phyloP scores from a whole-genome alignment of 2,888 invertebrate species.

The Daptonema setosum region DNA sequence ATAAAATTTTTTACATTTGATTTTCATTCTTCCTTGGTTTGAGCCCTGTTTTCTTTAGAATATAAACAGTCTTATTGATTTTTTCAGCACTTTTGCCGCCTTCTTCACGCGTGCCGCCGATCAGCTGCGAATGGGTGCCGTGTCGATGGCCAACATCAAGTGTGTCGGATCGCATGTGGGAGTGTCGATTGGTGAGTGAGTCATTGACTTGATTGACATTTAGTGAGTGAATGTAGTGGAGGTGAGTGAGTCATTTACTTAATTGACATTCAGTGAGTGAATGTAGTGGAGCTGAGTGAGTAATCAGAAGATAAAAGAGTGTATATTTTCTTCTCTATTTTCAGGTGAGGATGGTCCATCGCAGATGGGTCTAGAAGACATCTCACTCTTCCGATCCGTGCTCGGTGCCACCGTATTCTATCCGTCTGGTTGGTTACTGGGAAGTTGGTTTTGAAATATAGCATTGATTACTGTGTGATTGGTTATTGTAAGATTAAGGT shows the following conservation, averaged over 20 bases:
- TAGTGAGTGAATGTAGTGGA: no score
- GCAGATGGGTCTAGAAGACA: conserved; percentile 97
- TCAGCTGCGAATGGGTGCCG: conserved; percentile 97
- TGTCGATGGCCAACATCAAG: conserved; percentile 89
- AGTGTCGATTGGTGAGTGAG: conserved; percentile 69
- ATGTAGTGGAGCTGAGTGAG: no score
- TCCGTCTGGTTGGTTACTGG: conserved; percentile 62
- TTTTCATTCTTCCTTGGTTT: no score
- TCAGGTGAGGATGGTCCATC: conserved; percentile 75
- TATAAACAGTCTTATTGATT: no score
- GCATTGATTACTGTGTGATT: no score
- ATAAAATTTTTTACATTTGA: no score
- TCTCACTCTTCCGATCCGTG: conserved; percentile 64
- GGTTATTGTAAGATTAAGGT: no score
- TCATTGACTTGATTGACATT: no score
- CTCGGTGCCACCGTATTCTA: conserved; percentile 50
- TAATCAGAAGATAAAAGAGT: no score
- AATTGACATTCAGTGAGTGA: no score
- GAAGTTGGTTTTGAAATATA: background rate
- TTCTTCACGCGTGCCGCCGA: conserved; percentile 89
- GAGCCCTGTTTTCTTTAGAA: no score
- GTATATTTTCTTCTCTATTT: conserved; percentile 1
- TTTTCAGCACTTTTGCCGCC: conserved; percentile 80
- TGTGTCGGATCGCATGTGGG: conserved; percentile 80
- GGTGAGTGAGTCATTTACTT: no score